Conservation (phyloP, 2,888 invertebrate genomes). For the Zaprionus bogoriensis region DNA sequence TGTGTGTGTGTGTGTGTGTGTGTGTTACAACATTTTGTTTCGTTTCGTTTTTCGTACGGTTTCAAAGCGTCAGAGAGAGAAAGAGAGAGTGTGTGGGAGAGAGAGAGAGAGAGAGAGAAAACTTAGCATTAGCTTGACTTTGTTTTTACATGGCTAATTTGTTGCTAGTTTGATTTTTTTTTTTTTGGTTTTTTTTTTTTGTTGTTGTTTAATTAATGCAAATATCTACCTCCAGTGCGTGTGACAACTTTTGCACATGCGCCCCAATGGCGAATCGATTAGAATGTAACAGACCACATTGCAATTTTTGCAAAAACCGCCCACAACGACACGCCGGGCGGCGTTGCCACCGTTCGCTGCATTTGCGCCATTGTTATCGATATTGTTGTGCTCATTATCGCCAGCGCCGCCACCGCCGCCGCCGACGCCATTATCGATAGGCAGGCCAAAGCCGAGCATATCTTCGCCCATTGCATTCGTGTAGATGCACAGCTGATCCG, state of each 20-base stretch:
- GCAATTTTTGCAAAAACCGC: conserved; percentile 84
- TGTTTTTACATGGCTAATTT: conserved; percentile 29
- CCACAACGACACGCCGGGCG: conserved; percentile 50
- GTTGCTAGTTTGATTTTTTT: conserved; percentile 8
- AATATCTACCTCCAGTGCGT: conserved; percentile 90
- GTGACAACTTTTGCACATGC: conserved; percentile 92
- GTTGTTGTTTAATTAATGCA: conserved; percentile 9
- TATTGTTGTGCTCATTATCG: conserved; percentile 29
- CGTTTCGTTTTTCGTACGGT: conserved; percentile 14
- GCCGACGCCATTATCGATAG: conserved; percentile 41
- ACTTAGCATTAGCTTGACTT: conserved; percentile 56
- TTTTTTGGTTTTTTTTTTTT: conserved; percentile 6
- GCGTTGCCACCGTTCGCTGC: conserved; percentile 20
- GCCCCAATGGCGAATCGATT: conserved; percentile 89
- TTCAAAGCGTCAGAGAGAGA: conserved; percentile 9
- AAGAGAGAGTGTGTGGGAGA: conserved; percentile 17
- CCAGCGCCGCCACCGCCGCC: background rate
- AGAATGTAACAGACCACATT: conserved; percentile 89
- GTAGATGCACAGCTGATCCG: conserved; percentile 53
- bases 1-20: conserved; percentile 3
- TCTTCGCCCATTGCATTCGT: conserved; percentile 46
- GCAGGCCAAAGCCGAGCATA: conserved; percentile 52
- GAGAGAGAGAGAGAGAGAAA: conserved; percentile 48
- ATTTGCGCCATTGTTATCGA: conserved; percentile 15
- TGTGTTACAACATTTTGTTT: conserved; percentile 23